Conservation (phyloP, 1,140 invertebrate genomes). For the Euglossa dilemma region DNA sequence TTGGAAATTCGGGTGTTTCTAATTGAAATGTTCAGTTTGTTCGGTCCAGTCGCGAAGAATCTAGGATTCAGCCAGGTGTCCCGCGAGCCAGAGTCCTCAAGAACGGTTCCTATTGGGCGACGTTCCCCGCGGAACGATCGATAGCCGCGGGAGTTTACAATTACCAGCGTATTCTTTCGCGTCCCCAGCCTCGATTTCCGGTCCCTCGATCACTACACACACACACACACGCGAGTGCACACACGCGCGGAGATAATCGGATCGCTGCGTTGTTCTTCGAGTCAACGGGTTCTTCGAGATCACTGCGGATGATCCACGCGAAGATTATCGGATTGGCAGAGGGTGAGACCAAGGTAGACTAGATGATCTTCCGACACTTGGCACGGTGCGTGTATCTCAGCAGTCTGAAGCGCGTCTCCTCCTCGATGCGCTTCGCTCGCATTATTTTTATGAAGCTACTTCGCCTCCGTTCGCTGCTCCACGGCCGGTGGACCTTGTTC, state of each 20-base stretch:
- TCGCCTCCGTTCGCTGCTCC: no score
- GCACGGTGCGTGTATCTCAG: constrained; percentile 62
- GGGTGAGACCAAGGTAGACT: neutral
- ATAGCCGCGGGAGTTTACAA: constrained; percentile 18
- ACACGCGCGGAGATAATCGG: neutral
- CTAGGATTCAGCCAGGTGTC: neutral
- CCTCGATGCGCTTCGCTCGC: constrained; percentile 66
- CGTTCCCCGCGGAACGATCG: constrained; percentile 21
- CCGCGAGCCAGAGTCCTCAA: neutral
- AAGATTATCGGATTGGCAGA: no score
- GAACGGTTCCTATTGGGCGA: constrained; percentile 22
- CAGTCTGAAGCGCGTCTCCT: constrained; percentile 60
- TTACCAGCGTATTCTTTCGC: neutral
- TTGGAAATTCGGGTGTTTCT: no score
- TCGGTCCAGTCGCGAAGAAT: neutral
- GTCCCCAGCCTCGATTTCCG: neutral
- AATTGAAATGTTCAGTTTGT: neutral
- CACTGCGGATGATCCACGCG: neutral
- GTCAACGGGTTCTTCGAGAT: neutral
- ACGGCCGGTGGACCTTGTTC: no score
- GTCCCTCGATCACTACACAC: neutral
- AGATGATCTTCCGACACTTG: constrained; percentile 63
- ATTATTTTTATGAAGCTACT: constrained; percentile 50
- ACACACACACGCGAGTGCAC: no score
- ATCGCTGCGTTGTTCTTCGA: no score